These are phyloP conservation scores for Semaprochilodus insignis DNA, from an alignment of 2,797 vertebrate species.

Conservation along the genomic window DNA sequence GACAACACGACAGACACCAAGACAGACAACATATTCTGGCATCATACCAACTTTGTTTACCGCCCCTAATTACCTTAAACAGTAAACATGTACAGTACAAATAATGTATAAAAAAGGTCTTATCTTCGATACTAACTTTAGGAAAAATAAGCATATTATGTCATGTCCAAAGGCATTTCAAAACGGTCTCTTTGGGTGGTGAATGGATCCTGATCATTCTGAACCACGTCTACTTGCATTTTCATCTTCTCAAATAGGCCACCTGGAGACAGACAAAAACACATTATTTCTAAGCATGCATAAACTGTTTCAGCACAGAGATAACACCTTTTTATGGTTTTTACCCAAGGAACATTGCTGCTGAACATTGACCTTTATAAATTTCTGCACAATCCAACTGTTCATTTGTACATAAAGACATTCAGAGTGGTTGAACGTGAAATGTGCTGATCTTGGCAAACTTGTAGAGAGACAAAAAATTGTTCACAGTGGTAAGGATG, in stretches of 20 bases:
- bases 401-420: too few relatives aligned
- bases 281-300: background rate
- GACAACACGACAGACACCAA: background rate
- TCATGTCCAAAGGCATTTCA: background rate
- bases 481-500: too few relatives aligned
- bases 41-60: background rate
- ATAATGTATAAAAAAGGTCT: background rate
- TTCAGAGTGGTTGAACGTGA: too few relatives aligned
- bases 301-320: too few relatives aligned
- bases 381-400: too few relatives aligned
- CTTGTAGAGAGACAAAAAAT: too few relatives aligned
- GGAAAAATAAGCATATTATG: background rate
- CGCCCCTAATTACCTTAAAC: background rate
- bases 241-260: conserved; percentile 82
- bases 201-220: conserved; percentile 16
- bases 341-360: too few relatives aligned
- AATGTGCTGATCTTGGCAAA: too few relatives aligned
- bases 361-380: too few relatives aligned
- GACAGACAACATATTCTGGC: background rate
- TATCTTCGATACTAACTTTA: conserved; percentile 4
- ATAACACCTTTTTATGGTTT: too few relatives aligned
- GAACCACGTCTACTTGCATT: conserved; percentile 4
- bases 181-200: background rate
- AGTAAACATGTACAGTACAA: background rate
- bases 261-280: conserved; percentile 70